phyloP scores from a whole-genome alignment of 2,888 invertebrate genomes.

The Platerodrilus igneus region DNA sequence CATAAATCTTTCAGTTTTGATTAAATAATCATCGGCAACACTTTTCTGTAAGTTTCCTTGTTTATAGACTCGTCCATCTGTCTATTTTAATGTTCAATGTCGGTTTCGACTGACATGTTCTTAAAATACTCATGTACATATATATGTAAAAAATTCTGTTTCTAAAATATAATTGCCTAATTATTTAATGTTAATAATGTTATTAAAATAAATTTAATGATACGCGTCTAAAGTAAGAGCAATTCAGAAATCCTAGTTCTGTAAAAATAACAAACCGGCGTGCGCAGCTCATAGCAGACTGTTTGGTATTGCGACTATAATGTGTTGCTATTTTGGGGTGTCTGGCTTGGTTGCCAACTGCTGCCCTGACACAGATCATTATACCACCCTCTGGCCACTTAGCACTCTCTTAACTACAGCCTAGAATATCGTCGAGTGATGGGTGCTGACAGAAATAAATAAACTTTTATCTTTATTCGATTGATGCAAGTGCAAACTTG shows the following conservation, averaged over 20 bases:
- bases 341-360: conserved; percentile 45
- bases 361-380: conserved; percentile 38
- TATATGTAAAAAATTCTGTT: too few species aligned
- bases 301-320: conserved; percentile 34
- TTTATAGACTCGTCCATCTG: conserved; percentile 9
- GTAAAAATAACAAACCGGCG: too few species aligned
- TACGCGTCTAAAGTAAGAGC: too few species aligned
- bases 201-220: too few species aligned
- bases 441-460: conserved; percentile 31
- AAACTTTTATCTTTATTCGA: too few species aligned
- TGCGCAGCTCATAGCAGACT: conserved; percentile 31
- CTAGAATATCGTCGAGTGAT: conserved; percentile 24
- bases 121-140: too few species aligned
- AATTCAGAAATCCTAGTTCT: too few species aligned
- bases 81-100: conserved; percentile 11
- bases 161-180: too few species aligned
- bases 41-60: conserved; percentile 5
- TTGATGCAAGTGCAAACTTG: too few species aligned
- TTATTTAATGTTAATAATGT: too few species aligned
- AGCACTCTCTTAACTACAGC: conserved; percentile 30
- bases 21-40: too few species aligned
- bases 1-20: too few species aligned
- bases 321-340: conserved; percentile 44
- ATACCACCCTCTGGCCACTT: conserved; percentile 35
- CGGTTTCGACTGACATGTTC: conserved; percentile 7